Percentiles rank a stretch among this genome's conserved stretches.
phyloP scores from a whole-genome alignment of 1,140 invertebrate genomes.

The Ceratina calcarata region DNA sequence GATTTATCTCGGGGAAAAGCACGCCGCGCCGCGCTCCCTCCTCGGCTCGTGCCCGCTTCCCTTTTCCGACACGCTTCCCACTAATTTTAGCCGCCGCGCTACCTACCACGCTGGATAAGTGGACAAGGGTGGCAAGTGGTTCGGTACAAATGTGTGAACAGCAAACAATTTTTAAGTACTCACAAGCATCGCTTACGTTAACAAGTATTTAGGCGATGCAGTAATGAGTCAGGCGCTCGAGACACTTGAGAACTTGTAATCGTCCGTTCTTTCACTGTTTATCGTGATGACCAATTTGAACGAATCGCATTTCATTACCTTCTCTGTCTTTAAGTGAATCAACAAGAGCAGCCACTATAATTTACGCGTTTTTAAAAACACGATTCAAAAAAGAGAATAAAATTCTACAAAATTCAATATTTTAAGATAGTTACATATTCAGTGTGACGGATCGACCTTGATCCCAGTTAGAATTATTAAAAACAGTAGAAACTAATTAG shows the following conservation, averaged over 20 bases:
- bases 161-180: neutral
- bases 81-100: slow-evolving; percentile 9
- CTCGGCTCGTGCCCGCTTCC: neutral
- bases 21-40: neutral
- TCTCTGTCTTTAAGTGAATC: too few relatives aligned
- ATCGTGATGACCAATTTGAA: too few relatives aligned
- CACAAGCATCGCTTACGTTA: neutral
- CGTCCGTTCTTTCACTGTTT: neutral
- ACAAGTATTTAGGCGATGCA: neutral
- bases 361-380: too few relatives aligned
- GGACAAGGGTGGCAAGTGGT: slow-evolving; percentile 35
- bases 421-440: too few relatives aligned
- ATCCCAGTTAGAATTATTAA: neutral
- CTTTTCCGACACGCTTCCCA: neutral
- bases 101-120: neutral
- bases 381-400: too few relatives aligned
- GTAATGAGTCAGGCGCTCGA: too few relatives aligned
- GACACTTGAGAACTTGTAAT: neutral
- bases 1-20: slow-evolving; percentile 43
- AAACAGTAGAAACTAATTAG: neutral
- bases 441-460: neutral
- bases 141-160: neutral
- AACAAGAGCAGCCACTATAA: too few relatives aligned
- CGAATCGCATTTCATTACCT: too few relatives aligned
- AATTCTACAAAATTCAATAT: too few relatives aligned